Conservation (phyloP, 2,113 vertebrate genomes). For the Indri indri region DNA sequence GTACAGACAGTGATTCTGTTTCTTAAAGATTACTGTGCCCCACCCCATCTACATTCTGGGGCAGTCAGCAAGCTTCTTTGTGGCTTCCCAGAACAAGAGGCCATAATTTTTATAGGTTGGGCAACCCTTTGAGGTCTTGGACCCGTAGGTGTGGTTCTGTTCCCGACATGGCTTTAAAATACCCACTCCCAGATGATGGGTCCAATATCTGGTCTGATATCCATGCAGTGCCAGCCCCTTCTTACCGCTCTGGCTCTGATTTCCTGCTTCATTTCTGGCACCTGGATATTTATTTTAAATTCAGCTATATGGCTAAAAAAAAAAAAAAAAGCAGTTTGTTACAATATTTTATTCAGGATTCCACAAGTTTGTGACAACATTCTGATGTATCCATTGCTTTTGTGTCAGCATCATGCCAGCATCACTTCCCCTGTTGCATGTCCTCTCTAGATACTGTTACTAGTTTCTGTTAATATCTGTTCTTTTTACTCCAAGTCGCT, state of each 20-base stretch:
- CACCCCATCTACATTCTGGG: background rate
- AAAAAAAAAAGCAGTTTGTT: background rate
- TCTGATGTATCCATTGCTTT: background rate
- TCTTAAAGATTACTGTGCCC: background rate
- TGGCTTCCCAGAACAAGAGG: background rate
- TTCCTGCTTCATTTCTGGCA: background rate
- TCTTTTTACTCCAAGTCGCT: background rate
- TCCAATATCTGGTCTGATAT: background rate
- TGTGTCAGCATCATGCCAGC: background rate
- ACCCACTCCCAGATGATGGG: background rate
- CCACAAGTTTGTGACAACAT: background rate
- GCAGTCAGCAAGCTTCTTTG: background rate
- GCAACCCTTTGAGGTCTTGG: background rate
- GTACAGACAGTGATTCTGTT: background rate
- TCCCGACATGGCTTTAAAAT: background rate
- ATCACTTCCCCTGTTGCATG: accelerated
- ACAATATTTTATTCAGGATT: background rate
- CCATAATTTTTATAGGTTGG: background rate
- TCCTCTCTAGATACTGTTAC: background rate
- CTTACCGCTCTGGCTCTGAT: background rate
- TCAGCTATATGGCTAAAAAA: background rate
- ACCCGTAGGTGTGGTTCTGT: background rate
- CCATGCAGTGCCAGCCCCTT: background rate
- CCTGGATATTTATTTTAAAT: background rate
- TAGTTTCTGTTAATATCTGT: background rate